These are phyloP conservation scores for Stictonetta naevosa DNA, from an alignment of 2,113 vertebrate species.

Conservation along the genomic window DNA sequence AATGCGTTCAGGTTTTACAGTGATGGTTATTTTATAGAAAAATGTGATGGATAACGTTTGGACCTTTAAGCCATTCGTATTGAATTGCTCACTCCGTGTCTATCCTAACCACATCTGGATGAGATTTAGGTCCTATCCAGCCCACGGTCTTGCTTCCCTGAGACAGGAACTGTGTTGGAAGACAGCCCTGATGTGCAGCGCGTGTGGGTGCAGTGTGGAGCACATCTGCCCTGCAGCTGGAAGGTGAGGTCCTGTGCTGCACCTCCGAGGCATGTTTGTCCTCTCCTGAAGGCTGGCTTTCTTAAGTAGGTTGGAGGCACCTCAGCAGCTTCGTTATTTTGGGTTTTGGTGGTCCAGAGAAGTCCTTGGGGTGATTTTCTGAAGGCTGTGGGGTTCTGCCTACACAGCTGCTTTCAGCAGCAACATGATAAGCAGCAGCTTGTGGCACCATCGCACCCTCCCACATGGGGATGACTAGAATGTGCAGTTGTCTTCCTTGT, in stretches of 20 bases:
- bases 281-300: neutral
- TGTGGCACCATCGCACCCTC: conserved; percentile 26
- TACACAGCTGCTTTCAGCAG: neutral
- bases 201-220: neutral
- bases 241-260: neutral
- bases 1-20: neutral
- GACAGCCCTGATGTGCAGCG: fast-evolving
- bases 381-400: conserved; percentile 5
- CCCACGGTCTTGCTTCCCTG: neutral
- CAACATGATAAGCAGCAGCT: conserved; percentile 40
- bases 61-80: neutral
- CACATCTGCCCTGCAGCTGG: neutral
- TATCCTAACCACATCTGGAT: neutral
- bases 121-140: neutral
- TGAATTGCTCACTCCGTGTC: neutral
- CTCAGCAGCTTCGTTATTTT: neutral
- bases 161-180: neutral
- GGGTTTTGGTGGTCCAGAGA: neutral
- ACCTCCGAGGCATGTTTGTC: neutral
- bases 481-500: conserved; percentile 62
- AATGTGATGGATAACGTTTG: neutral
- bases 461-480: conserved; percentile 47
- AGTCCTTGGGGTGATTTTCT: neutral
- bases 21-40: neutral
- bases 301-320: neutral